Evolutionary conservation across 2,888 invertebrate genomes (phyloP).

Genomic region (Dinocampus coccinellae): DNA sequence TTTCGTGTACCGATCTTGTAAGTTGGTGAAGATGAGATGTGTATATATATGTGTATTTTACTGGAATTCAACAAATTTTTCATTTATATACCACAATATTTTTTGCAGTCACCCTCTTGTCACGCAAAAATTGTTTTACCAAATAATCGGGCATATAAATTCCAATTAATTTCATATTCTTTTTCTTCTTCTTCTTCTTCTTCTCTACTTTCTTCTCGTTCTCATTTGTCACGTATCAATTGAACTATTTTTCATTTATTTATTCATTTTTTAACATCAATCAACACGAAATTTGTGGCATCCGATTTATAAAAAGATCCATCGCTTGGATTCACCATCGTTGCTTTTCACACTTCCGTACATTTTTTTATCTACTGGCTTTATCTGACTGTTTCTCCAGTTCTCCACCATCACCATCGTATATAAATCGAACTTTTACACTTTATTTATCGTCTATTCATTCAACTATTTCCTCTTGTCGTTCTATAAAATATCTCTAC

Average conservation of each 20-base stretch:
- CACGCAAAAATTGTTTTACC: not conserved
- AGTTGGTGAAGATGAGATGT: constrained; percentile 22
- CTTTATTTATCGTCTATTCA: not conserved
- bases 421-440: not conserved
- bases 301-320: not conserved
- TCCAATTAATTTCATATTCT: too few species aligned
- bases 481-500: too few species aligned
- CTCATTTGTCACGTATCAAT: not conserved
- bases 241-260: not conserved
- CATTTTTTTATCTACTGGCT: not conserved
- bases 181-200: not conserved
- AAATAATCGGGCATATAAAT: not conserved
- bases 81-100: constrained; percentile 13
- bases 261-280: not conserved
- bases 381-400: not conserved
- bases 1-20: not conserved
- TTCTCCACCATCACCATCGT: not conserved
- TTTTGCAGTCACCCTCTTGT: not conserved
- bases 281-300: not conserved
- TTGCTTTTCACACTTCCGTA: not conserved
- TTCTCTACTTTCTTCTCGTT: not conserved
- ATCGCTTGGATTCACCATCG: not conserved
- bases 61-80: constrained; percentile 59
- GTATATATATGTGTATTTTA: constrained; percentile 45
- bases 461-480: not conserved